These are phyloP conservation scores for Dicranocentrus wangi DNA, from an alignment of 2,888 invertebrate genomes.

Conservation along the genomic window DNA sequence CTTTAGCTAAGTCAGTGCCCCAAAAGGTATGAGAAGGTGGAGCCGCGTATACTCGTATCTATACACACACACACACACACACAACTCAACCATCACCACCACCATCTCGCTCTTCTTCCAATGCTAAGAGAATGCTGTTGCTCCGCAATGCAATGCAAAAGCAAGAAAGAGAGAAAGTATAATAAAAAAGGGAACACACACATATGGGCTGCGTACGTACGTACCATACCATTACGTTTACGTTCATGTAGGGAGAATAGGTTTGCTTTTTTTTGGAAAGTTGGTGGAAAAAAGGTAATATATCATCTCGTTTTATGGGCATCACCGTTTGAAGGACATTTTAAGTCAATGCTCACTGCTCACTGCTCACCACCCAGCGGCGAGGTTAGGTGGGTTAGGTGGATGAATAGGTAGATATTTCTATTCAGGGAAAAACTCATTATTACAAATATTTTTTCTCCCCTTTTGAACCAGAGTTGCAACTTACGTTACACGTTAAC, in stretches of 20 bases:
- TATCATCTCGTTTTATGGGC: constrained; percentile 55
- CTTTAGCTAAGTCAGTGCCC: constrained; percentile 47
- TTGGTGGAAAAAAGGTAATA: constrained; percentile 53
- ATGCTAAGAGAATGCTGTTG: no score
- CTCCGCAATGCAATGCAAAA: constrained; percentile 17
- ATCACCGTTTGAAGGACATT: constrained; percentile 57
- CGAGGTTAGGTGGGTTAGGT: no score
- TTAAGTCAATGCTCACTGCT: constrained; percentile 51
- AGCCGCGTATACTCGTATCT: no score
- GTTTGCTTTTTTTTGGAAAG: no score
- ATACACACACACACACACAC: constrained; percentile 62
- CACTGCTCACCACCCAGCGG: neutral
- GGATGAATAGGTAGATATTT: no score
- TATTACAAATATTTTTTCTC: no score
- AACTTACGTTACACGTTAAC: no score
- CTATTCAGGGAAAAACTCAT: no score
- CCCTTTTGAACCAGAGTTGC: no score
- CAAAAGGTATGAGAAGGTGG: constrained; percentile 70
- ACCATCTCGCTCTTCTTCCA: constrained; percentile 16
- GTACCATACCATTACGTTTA: neutral
- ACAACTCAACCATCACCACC: constrained; percentile 30
- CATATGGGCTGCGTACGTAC: neutral
- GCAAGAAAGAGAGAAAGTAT: constrained; percentile 8
- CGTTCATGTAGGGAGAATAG: no score
- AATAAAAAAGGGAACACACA: constrained; percentile 14